phyloP scores from a whole-genome alignment of 30 jellyfish, hydroid and myxozoan genomes.

The Nemopilema nomurai region DNA sequence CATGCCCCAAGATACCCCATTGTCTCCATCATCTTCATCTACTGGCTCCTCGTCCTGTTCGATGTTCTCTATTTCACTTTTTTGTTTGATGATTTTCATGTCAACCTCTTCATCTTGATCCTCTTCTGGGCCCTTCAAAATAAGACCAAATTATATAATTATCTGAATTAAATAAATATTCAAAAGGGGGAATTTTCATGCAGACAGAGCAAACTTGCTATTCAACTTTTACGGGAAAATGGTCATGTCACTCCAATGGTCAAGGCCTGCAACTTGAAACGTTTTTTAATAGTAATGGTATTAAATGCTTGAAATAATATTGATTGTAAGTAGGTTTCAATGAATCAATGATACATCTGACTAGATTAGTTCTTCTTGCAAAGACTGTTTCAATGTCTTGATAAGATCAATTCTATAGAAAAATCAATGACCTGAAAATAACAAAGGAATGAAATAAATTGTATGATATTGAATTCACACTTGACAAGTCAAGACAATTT shows the following conservation, averaged over 20 bases:
- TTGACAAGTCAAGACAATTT: not conserved
- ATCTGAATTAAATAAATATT: not conserved
- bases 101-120: slow-evolving; percentile 94
- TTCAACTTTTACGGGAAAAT: no score
- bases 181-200: not conserved
- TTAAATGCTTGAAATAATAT: no score
- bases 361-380: no score
- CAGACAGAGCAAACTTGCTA: no score
- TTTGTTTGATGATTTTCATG: slow-evolving; percentile 46
- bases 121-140: slow-evolving; percentile 94
- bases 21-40: slow-evolving; percentile 38
- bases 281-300: no score
- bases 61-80: slow-evolving; percentile 22
- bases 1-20: slow-evolving; percentile 91
- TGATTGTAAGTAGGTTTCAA: no score
- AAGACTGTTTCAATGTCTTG: no score
- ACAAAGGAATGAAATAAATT: not conserved
- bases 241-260: no score
- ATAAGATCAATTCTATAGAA: no score
- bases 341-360: no score
- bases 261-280: no score
- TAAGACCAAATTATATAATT: not conserved
- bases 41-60: slow-evolving; percentile 3
- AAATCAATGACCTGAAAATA: no score
- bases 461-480: not conserved